These are phyloP conservation scores for Carabus problematicus DNA, from an alignment of 2,888 invertebrate genomes.

Conservation along the genomic window DNA sequence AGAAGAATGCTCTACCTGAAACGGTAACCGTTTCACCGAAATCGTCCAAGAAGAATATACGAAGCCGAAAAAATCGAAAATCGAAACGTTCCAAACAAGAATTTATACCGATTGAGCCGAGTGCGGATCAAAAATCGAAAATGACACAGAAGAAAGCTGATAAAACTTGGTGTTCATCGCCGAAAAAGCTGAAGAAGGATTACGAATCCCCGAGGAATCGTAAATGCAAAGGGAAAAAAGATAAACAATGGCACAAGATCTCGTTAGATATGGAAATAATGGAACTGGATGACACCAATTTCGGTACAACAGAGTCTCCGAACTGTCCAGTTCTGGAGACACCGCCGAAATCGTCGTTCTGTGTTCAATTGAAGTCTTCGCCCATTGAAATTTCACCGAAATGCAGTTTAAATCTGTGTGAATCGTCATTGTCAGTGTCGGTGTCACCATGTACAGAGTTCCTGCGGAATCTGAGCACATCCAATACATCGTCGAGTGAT, in stretches of 20 bases:
- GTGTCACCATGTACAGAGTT: conserved; percentile 37
- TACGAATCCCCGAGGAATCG: conserved; percentile 1
- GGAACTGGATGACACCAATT: conserved; percentile 30
- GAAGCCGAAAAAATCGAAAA: conserved; percentile 9
- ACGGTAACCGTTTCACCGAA: conserved; percentile 17
- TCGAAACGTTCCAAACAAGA: conserved; percentile 26
- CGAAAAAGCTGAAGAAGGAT: conserved; percentile 33
- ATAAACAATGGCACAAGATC: conserved; percentile 40
- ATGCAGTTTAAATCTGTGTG: conserved; percentile 8
- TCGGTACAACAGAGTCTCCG: conserved; percentile 18
- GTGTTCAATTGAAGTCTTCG: conserved; percentile 22
- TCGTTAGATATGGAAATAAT: conserved; percentile 35
- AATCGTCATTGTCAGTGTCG: conserved; percentile 18
- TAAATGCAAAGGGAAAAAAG: conserved; percentile 18
- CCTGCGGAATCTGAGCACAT: conserved; percentile 31
- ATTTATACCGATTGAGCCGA: conserved; percentile 10
- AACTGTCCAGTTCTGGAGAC: conserved; percentile 6
- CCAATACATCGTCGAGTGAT: conserved; percentile 34
- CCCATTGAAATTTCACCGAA: conserved; percentile 29
- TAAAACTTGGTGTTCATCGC: conserved; percentile 31
- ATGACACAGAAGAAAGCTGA: conserved; percentile 25
- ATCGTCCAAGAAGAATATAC: conserved; percentile 18
- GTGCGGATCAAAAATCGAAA: conserved; percentile 14
- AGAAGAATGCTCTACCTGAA: background rate
- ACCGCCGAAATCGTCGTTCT: conserved; percentile 24